A percentile compares a stretch with the other conserved stretches of the same genome.
Conservation (phyloP, 2,888 invertebrate species). For the Eristalis arbustorum region DNA sequence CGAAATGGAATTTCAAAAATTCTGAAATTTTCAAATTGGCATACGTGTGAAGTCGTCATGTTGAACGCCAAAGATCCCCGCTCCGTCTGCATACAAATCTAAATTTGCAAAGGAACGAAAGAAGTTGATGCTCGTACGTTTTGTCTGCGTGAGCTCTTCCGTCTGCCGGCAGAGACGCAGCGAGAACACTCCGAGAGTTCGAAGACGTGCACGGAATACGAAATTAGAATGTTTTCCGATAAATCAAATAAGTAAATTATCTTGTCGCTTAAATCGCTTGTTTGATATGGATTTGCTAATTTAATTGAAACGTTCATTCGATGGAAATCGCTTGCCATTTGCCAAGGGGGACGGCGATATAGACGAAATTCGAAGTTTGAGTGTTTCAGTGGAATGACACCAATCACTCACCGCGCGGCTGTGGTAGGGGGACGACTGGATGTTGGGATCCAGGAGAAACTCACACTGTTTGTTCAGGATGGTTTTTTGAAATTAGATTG, state of each 20-base stretch:
- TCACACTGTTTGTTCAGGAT: too few species aligned
- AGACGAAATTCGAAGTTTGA: background rate
- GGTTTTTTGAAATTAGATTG: too few species aligned
- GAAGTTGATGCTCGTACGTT: background rate
- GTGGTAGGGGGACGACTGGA: background rate
- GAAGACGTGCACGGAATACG: conserved; percentile 17
- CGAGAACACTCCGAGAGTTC: conserved; percentile 10
- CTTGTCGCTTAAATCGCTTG: conserved; percentile 26
- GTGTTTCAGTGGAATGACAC: background rate
- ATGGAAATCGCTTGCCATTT: background rate
- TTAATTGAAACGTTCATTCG: conserved; percentile 20
- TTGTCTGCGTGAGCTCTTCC: conserved; percentile 5
- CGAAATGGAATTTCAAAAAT: conserved; percentile 23
- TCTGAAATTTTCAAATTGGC: conserved; percentile 2
- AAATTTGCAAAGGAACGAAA: conserved; percentile 11
- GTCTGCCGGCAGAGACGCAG: background rate
- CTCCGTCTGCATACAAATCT: conserved; percentile 24
- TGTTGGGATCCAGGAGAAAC: too few species aligned
- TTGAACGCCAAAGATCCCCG: background rate
- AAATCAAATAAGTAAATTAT: conserved; percentile 43
- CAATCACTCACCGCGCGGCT: too few species aligned
- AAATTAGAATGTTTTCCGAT: conserved; percentile 22
- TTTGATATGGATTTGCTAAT: conserved; percentile 18
- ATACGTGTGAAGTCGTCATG: conserved; percentile 11
- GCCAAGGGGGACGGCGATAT: background rate